A percentile compares a stretch with the other conserved stretches of the same genome.
These are phyloP conservation scores for Typhlichthys eigenmanni DNA, from an alignment of 2,797 vertebrate genomes.

Conservation along the genomic window DNA sequence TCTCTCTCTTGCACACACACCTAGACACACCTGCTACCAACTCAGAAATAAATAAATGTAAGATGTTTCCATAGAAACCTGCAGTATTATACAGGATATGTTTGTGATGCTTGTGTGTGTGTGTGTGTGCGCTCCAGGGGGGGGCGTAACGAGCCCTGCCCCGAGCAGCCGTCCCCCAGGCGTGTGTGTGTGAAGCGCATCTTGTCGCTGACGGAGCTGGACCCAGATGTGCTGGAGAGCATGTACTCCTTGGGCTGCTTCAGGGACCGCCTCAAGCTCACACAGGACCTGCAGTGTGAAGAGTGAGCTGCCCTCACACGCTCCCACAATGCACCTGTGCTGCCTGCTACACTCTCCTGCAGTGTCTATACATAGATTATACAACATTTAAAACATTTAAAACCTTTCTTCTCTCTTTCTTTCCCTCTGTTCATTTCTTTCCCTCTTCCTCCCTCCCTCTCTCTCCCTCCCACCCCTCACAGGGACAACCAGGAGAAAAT, in stretches of 20 bases:
- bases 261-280: constrained; percentile 86
- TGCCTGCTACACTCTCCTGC: too few species aligned
- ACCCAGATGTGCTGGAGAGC: constrained; percentile 90
- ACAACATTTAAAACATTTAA: too few species aligned
- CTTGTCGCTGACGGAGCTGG: constrained; percentile 85
- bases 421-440: background rate
- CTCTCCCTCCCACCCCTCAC: background rate
- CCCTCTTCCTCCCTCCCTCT: background rate
- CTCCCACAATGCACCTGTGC: background rate
- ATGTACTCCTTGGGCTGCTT: constrained; percentile 93
- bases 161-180: constrained; percentile 85
- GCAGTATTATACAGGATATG: background rate
- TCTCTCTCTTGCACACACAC: background rate
- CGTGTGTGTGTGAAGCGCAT: constrained; percentile 86
- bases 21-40: too few species aligned
- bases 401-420: background rate
- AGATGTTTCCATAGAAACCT: too few species aligned
- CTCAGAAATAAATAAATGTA: too few species aligned
- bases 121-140: constrained; percentile 66
- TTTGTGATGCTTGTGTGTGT: constrained; percentile 1
- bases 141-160: constrained; percentile 88
- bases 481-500: constrained; percentile 95
- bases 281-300: constrained; percentile 87
- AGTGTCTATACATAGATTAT: background rate
- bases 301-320: constrained; percentile 76